Evolutionary conservation across 2,113 vertebrate genomes (phyloP).

Genomic region (Lepisosteus osseus): DNA sequence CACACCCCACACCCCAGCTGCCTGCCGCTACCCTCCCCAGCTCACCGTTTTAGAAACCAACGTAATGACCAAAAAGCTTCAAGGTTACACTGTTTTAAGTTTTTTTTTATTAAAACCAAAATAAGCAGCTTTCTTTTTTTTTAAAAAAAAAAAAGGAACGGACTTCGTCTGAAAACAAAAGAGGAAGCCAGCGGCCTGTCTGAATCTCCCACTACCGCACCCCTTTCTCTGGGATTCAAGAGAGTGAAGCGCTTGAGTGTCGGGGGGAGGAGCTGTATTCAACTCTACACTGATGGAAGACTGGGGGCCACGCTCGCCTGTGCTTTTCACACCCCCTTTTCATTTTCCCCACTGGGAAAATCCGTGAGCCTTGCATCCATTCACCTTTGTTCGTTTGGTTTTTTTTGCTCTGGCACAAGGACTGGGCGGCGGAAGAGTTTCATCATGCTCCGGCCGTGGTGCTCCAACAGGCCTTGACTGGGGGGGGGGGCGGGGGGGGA

Average conservation of each 20-base stretch:
- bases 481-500: background rate
- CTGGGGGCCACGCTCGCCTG: background rate
- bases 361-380: too few relatives aligned
- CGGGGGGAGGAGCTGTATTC: background rate
- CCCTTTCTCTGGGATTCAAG: too few relatives aligned
- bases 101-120: background rate
- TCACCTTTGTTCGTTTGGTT: too few relatives aligned
- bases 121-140: background rate
- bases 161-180: background rate
- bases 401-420: too few relatives aligned
- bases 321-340: too few relatives aligned
- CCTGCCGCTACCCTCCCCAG: too few relatives aligned
- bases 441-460: slow-evolving; percentile 26
- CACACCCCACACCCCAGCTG: background rate
- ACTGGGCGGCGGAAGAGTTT: slow-evolving; percentile 19
- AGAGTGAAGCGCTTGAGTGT: too few relatives aligned
- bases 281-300: background rate
- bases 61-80: background rate
- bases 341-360: too few relatives aligned
- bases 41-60: too few relatives aligned
- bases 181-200: background rate
- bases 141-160: background rate
- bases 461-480: slow-evolving; percentile 31
- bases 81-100: background rate
- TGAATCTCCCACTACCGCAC: too few relatives aligned